Percentiles rank a stretch among this genome's conserved stretches.
phyloP scores from a whole-genome alignment of 1,140 invertebrate species.

The Nebria ingens region DNA sequence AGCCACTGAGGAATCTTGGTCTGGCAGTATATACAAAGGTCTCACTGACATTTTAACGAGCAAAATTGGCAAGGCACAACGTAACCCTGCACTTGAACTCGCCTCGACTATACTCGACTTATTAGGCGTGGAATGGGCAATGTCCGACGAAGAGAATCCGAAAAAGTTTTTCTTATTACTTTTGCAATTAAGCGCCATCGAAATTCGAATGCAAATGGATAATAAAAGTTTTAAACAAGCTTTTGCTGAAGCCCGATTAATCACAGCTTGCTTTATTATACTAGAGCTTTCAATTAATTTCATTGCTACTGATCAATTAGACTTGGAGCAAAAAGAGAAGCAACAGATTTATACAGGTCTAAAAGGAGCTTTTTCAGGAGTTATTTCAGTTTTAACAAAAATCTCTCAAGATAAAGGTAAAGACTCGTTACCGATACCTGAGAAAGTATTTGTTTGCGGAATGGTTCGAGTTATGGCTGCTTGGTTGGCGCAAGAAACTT shows the following conservation, averaged over 20 bases:
- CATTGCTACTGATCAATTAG: constrained; percentile 68
- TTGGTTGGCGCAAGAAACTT: constrained; percentile 86
- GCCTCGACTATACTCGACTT: constrained; percentile 68
- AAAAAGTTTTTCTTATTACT: constrained; percentile 75
- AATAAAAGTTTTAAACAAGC: constrained; percentile 72
- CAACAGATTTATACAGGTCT: constrained; percentile 81
- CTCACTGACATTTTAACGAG: constrained; percentile 71
- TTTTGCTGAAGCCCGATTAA: constrained; percentile 59
- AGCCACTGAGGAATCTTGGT: constrained; percentile 62
- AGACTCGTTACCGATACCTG: constrained; percentile 47
- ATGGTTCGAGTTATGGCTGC: constrained; percentile 73
- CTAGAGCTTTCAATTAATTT: constrained; percentile 72
- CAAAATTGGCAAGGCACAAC: constrained; percentile 75
- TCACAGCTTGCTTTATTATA: constrained; percentile 74
- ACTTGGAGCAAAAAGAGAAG: constrained; percentile 81
- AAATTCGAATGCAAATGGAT: constrained; percentile 86
- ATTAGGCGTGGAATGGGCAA: constrained; percentile 74
- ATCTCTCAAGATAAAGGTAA: constrained; percentile 61
- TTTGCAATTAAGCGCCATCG: constrained; percentile 78
- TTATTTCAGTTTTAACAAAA: constrained; percentile 61
- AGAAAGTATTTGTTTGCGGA: constrained; percentile 69
- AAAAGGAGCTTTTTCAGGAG: constrained; percentile 78
- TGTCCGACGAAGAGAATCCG: constrained; percentile 65
- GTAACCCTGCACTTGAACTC: constrained; percentile 76
- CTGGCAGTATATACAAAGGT: constrained; percentile 63